phyloP scores from a whole-genome alignment of 92 coral and sea anemone genomes.

The Heliopora coerulea region DNA sequence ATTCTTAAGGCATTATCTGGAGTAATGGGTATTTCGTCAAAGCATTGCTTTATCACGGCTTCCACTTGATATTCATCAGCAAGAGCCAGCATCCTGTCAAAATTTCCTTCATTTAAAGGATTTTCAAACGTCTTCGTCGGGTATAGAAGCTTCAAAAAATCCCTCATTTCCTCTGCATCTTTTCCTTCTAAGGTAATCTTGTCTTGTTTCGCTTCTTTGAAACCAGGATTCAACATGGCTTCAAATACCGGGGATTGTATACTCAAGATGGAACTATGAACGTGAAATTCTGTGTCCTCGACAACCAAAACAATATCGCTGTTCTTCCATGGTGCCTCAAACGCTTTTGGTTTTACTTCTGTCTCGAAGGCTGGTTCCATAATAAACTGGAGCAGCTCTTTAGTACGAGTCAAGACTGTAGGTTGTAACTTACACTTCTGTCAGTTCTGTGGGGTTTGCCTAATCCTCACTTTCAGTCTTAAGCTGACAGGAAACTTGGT shows the following conservation, averaged over 20 bases:
- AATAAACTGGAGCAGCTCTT: too few relatives aligned
- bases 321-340: slow-evolving; percentile 3
- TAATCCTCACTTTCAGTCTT: too few relatives aligned
- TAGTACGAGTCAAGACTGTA: too few relatives aligned
- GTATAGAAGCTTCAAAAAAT: slow-evolving; percentile 2
- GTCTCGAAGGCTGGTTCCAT: too few relatives aligned
- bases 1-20: not conserved
- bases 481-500: too few relatives aligned
- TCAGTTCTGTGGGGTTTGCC: too few relatives aligned
- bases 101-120: not conserved
- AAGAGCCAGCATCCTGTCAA: not conserved
- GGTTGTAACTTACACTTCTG: too few relatives aligned
- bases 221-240: not conserved
- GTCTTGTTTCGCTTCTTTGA: slow-evolving; percentile 10
- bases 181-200: not conserved
- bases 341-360: not conserved
- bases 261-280: not conserved
- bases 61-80: slow-evolving; percentile 14
- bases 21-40: not conserved
- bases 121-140: not conserved
- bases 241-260: slow-evolving; percentile 13
- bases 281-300: not conserved
- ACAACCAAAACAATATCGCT: not conserved
- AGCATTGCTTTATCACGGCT: slow-evolving; percentile 1
- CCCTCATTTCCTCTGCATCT: not conserved